phyloP scores from a whole-genome alignment of 2,888 invertebrate genomes.

The Trissolcus japonicus region DNA sequence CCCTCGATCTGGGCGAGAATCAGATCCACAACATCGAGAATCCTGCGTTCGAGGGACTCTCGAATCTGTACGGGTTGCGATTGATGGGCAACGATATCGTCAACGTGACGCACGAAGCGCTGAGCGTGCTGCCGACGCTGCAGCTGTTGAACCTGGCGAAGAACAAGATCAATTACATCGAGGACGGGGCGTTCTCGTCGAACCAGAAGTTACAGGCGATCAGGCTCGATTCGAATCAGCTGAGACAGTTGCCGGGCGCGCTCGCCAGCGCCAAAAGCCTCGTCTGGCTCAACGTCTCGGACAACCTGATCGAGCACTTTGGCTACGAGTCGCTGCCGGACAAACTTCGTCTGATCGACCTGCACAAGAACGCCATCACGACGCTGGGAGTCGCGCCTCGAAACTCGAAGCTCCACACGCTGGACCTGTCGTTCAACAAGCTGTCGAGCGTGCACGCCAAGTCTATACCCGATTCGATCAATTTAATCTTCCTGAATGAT shows the following conservation, averaged over 20 bases:
- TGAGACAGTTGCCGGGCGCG: conserved; percentile 88
- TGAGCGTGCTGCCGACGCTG: conserved; percentile 86
- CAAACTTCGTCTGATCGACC: conserved; percentile 91
- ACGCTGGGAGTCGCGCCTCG: conserved; percentile 85
- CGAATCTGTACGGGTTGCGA: conserved; percentile 90
- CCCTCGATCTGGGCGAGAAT: conserved; percentile 95
- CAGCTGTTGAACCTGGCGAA: conserved; percentile 92
- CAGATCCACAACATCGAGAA: conserved; percentile 88
- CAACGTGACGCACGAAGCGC: conserved; percentile 87
- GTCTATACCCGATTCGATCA: conserved; percentile 89
- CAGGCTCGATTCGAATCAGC: conserved; percentile 89
- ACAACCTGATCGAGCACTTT: conserved; percentile 92
- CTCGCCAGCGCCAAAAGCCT: conserved; percentile 90
- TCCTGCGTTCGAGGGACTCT: conserved; percentile 89
- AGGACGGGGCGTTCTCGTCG: conserved; percentile 88
- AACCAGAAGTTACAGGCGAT: conserved; percentile 90
- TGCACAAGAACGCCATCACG: conserved; percentile 90
- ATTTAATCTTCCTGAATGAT: conserved; percentile 91
- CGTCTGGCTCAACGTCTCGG: conserved; percentile 93
- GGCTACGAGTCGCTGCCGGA: conserved; percentile 90
- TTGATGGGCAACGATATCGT: conserved; percentile 92
- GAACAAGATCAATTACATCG: conserved; percentile 87
- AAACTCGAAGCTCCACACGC: conserved; percentile 85
- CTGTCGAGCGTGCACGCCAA: conserved; percentile 85
- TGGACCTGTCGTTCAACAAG: conserved; percentile 94